Percentiles rank a stretch among this genome's conserved stretches.
Evolutionary conservation across 2,888 invertebrate genomes (phyloP).

Genomic region (Erebia ligea): DNA sequence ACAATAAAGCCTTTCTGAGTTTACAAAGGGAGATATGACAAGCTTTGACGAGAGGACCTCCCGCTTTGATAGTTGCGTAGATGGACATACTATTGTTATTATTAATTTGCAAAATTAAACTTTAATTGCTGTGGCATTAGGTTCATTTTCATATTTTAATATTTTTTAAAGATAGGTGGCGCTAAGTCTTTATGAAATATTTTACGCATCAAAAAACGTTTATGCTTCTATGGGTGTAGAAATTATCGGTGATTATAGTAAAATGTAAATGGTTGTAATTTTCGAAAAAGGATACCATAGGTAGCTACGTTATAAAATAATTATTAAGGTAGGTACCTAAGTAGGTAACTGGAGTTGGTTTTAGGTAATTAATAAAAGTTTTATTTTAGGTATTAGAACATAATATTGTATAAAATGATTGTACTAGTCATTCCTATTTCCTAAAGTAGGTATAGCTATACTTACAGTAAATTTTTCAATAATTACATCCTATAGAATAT

Average conservation of each 20-base stretch:
- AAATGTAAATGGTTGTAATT: background rate
- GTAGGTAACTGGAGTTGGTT: too few relatives aligned
- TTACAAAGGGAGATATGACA: slow-evolving; percentile 68
- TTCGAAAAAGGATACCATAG: background rate
- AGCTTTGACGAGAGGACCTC: slow-evolving; percentile 69
- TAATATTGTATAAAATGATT: too few relatives aligned
- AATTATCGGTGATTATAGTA: slow-evolving; percentile 34
- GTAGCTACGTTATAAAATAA: background rate
- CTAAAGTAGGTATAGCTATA: too few relatives aligned
- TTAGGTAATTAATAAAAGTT: too few relatives aligned
- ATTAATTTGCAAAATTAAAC: slow-evolving; percentile 17
- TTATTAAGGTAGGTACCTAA: too few relatives aligned
- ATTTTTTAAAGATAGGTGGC: slow-evolving; percentile 49
- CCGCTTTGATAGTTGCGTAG: slow-evolving; percentile 46
- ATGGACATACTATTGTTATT: slow-evolving; percentile 20
- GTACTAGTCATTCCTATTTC: too few relatives aligned
- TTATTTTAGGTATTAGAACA: too few relatives aligned
- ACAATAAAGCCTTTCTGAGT: slow-evolving; percentile 56
- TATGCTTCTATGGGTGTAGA: slow-evolving; percentile 49
- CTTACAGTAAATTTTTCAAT: too few relatives aligned
- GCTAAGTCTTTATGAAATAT: slow-evolving; percentile 56
- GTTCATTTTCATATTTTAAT: background rate
- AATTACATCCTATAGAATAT: too few relatives aligned
- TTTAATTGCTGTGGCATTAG: slow-evolving; percentile 1
- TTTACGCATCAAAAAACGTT: slow-evolving; percentile 55